Percentiles rank a stretch among this genome's conserved stretches.
phyloP scores from a whole-genome alignment of 2,113 vertebrate species.

The Phalacrocorax carbo region DNA sequence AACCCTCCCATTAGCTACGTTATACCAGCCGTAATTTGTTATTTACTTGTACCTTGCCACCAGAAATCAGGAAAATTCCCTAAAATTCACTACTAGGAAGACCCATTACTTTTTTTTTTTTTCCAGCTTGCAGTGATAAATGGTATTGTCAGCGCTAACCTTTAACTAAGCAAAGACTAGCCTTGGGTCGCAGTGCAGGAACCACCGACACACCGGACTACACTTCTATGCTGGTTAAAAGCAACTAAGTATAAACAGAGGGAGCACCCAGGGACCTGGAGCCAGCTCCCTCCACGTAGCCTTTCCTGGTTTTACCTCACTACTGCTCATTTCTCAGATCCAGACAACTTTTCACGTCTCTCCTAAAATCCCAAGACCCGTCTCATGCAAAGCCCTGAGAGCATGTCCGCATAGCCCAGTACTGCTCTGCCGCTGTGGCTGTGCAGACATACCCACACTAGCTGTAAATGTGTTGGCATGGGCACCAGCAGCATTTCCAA shows the following conservation, averaged over 20 bases:
- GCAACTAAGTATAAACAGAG: neutral
- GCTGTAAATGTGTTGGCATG: neutral
- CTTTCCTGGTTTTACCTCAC: neutral
- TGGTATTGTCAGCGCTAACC: neutral
- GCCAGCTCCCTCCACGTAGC: neutral
- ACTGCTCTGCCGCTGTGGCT: neutral
- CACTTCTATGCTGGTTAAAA: neutral
- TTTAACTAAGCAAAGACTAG: conserved; percentile 20
- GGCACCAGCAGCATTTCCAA: neutral
- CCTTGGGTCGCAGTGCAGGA: neutral
- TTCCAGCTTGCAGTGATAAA: neutral
- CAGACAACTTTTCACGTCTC: neutral
- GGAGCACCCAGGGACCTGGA: neutral
- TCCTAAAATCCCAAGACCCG: neutral
- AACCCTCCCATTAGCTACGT: neutral
- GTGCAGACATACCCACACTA: neutral
- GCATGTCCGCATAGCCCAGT: neutral
- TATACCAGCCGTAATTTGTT: neutral
- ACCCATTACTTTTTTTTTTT: neutral
- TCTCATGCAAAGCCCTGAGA: neutral
- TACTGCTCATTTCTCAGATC: neutral
- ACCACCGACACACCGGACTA: neutral
- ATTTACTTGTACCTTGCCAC: neutral
- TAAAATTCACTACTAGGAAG: neutral
- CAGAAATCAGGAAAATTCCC: neutral